Percentiles rank a stretch among this genome's conserved stretches.
Conservation (phyloP, 2,888 invertebrate genomes). For the Esperia sulphurella region DNA sequence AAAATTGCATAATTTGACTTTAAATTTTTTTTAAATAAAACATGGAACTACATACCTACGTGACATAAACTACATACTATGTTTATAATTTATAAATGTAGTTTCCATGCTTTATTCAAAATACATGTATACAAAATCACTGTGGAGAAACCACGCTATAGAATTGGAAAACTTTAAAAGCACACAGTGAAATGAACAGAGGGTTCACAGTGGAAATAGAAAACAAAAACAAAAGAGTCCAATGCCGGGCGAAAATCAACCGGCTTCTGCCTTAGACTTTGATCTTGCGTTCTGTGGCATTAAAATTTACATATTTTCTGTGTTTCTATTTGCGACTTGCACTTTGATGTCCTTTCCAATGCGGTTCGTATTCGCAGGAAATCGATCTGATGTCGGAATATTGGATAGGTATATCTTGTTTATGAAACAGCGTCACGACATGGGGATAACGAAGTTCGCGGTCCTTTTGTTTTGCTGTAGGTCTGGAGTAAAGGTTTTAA, state of each 20-base stretch:
- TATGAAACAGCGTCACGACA: constrained; percentile 14
- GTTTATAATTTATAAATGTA: too few relatives aligned
- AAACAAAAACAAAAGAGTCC: constrained; percentile 36
- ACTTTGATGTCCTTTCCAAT: constrained; percentile 68
- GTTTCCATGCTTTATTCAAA: too few relatives aligned
- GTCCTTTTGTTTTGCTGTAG: constrained; percentile 16
- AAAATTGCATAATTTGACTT: too few relatives aligned
- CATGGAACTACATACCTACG: too few relatives aligned
- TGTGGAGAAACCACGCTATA: not conserved
- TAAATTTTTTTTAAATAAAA: too few relatives aligned
- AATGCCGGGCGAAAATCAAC: constrained; percentile 41
- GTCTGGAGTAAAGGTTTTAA: not conserved
- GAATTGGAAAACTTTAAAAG: constrained; percentile 23
- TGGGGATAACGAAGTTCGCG: constrained; percentile 21
- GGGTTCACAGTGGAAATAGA: constrained; percentile 29
- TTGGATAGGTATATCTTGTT: constrained; percentile 20
- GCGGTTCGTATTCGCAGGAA: constrained; percentile 37
- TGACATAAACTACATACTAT: too few relatives aligned
- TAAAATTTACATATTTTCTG: constrained; percentile 74
- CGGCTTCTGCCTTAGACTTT: constrained; percentile 44
- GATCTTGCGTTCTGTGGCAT: constrained; percentile 59
- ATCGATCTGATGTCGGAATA: constrained; percentile 26
- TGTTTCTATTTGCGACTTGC: constrained; percentile 53
- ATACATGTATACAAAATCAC: not conserved
- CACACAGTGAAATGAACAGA: constrained; percentile 28